Evolutionary conservation across 2,888 invertebrate genomes (phyloP).

Genomic region (Eledona agricola): DNA sequence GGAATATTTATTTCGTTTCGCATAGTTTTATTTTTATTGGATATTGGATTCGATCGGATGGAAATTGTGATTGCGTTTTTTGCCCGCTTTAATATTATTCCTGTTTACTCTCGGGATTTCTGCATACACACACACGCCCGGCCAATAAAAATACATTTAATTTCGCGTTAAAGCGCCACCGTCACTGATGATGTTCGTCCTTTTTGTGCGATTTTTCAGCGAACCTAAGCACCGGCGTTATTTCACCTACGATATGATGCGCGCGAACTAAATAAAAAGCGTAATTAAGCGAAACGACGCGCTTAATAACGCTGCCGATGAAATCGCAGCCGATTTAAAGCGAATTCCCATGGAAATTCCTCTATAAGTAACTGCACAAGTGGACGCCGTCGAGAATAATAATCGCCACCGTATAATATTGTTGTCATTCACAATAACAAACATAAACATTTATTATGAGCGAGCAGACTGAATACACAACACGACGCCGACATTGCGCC

Average conservation of each 20-base stretch:
- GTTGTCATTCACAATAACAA: constrained; percentile 53
- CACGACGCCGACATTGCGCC: constrained; percentile 8
- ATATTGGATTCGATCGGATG: constrained; percentile 57
- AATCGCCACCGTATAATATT: constrained; percentile 50
- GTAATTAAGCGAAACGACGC: too few relatives aligned
- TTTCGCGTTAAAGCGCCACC: constrained; percentile 42
- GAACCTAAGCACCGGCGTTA: too few relatives aligned
- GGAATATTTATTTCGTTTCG: constrained; percentile 59
- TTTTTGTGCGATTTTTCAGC: too few relatives aligned
- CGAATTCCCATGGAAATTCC: constrained; percentile 55
- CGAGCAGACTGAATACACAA: constrained; percentile 49
- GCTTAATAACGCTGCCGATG: too few relatives aligned
- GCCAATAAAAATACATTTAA: constrained; percentile 52
- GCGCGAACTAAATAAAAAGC: too few relatives aligned
- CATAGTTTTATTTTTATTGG: constrained; percentile 60
- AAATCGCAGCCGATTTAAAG: constrained; percentile 31
- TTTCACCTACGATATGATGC: too few relatives aligned
- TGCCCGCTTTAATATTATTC: constrained; percentile 52
- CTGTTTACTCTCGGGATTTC: constrained; percentile 53
- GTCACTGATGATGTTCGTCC: too few relatives aligned
- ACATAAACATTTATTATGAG: constrained; percentile 52
- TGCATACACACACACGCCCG: constrained; percentile 47
- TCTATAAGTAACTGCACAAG: constrained; percentile 55
- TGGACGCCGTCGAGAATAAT: constrained; percentile 50
- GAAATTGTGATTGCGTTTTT: constrained; percentile 54